A percentile compares a stretch with the other conserved stretches of the same genome.
Evolutionary conservation across 2,113 vertebrate species (phyloP).

Genomic region (Psephotus haematonotus): DNA sequence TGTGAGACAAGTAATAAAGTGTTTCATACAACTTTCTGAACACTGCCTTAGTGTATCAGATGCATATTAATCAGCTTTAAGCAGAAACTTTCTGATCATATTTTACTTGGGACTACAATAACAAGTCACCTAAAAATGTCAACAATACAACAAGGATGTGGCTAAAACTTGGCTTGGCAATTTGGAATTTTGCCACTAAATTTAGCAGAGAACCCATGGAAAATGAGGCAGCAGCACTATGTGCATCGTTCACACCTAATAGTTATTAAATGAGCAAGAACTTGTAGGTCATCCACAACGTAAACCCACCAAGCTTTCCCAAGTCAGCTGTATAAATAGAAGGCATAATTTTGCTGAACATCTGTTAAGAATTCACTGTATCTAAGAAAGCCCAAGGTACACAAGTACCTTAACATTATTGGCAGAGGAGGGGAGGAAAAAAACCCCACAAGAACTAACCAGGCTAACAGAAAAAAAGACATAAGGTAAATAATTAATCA

Average conservation of each 20-base stretch:
- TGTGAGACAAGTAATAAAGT: not conserved
- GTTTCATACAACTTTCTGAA: not conserved
- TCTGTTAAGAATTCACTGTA: constrained; percentile 40
- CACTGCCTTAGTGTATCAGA: not conserved
- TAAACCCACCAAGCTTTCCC: not conserved
- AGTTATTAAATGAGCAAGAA: constrained; percentile 36
- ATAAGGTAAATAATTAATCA: not conserved
- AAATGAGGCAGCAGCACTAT: constrained; percentile 1
- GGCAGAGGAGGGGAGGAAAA: not conserved
- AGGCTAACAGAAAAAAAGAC: not conserved
- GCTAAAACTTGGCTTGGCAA: not conserved
- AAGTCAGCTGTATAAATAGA: constrained; percentile 47
- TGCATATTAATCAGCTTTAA: not conserved
- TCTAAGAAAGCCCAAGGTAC: constrained; percentile 21
- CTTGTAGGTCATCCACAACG: constrained; percentile 16
- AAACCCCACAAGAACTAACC: not conserved
- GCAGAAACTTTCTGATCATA: not conserved
- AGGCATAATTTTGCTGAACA: constrained; percentile 24
- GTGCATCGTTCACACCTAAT: constrained; percentile 41
- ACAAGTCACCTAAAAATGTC: constrained; percentile 6
- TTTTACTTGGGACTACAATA: not conserved
- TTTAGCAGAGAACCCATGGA: not conserved
- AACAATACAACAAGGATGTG: constrained; percentile 5
- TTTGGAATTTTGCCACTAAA: not conserved
- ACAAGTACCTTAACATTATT: constrained; percentile 7